Percentiles rank a stretch among this genome's conserved stretches.
Evolutionary conservation across 2,797 vertebrate species (phyloP).

Genomic region (Oryzias sinensis): DNA sequence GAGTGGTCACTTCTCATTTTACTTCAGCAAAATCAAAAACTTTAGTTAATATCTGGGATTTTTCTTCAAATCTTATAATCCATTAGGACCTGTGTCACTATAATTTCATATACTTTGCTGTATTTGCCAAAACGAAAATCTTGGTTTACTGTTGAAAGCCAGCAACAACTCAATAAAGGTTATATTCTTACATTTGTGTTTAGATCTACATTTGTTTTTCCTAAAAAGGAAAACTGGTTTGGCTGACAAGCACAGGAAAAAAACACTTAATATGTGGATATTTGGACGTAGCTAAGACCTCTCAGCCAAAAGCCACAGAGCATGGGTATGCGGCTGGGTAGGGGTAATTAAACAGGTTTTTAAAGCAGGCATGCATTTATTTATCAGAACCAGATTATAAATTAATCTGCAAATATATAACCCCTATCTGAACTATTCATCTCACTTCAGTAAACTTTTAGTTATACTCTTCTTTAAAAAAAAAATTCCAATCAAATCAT

Average conservation of each 20-base stretch:
- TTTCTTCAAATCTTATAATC: conserved; percentile 9
- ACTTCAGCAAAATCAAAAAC: no score
- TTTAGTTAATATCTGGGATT: no score
- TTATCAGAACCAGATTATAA: background rate
- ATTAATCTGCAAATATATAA: background rate
- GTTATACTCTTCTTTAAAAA: no score
- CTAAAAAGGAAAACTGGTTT: conserved; percentile 29
- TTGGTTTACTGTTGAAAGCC: conserved; percentile 23
- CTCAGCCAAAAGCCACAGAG: conserved; percentile 15
- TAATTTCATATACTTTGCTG: conserved; percentile 15
- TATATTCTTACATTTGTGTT: conserved; percentile 43
- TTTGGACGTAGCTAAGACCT: conserved; percentile 14
- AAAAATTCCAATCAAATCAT: no score
- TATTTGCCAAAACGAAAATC: conserved; percentile 44
- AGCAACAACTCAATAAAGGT: conserved; percentile 29
- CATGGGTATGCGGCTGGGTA: background rate
- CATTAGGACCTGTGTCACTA: conserved; percentile 6
- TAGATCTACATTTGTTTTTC: conserved; percentile 21
- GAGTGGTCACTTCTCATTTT: no score
- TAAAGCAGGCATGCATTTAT: background rate
- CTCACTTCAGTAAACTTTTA: no score
- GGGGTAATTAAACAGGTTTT: conserved; percentile 11
- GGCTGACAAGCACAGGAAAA: conserved; percentile 6
- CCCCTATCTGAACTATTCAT: no score
- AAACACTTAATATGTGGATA: conserved; percentile 10